A percentile compares a stretch with the other conserved stretches of the same genome.
Evolutionary conservation across 2,888 invertebrate species (phyloP).

Genomic region (Coelopa pilipes): DNA sequence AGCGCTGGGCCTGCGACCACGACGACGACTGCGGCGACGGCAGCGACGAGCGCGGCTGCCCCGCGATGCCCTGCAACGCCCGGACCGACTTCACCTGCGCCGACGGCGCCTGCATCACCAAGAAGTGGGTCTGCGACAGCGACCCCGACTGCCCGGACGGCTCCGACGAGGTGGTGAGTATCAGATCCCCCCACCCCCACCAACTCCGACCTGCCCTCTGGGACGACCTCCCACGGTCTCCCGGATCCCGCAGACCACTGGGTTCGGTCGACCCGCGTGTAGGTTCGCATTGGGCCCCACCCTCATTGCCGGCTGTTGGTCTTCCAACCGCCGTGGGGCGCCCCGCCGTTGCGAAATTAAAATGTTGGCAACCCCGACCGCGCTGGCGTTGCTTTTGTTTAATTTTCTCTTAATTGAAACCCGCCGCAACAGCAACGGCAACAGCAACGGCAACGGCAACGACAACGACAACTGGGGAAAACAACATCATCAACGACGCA

Average conservation of each 20-base stretch:
- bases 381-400: background rate
- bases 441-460: background rate
- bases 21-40: slow-evolving; percentile 90
- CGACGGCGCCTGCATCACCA: slow-evolving; percentile 80
- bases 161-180: slow-evolving; percentile 80
- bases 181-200: no score
- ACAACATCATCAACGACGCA: background rate
- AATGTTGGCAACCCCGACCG: background rate
- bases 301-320: background rate
- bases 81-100: slow-evolving; percentile 80
- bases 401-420: slow-evolving; percentile 24
- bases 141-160: slow-evolving; percentile 86
- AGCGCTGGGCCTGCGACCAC: slow-evolving; percentile 86
- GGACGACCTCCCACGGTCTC: background rate
- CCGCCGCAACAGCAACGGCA: background rate
- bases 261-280: background rate
- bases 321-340: background rate
- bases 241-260: background rate
- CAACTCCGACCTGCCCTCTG: background rate
- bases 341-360: slow-evolving; percentile 14
- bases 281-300: no score
- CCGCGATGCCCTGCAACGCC: slow-evolving; percentile 75
- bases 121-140: slow-evolving; percentile 88
- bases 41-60: slow-evolving; percentile 83
- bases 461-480: background rate